Evolutionary conservation across 2,113 vertebrate species (phyloP).

Genomic region (Cryptoleucopteryx plumbea): DNA sequence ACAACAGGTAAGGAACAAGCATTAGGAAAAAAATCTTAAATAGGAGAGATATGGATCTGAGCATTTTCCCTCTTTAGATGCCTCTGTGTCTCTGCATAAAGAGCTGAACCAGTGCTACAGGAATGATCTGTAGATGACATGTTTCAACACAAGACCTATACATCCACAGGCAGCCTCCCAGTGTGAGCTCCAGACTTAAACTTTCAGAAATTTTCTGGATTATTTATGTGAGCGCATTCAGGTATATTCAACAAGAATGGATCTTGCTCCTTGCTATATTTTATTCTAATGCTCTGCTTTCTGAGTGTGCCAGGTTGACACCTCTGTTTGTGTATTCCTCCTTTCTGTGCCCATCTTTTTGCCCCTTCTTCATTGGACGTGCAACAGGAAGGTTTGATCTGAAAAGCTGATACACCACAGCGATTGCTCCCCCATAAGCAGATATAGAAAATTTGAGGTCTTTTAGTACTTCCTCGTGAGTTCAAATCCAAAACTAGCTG

Average conservation of each 20-base stretch:
- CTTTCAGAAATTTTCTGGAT: neutral
- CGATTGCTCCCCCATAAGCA: neutral
- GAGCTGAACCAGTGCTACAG: neutral
- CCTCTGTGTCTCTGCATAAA: neutral
- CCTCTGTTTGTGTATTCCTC: neutral
- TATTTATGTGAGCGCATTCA: neutral
- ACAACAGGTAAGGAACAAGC: neutral
- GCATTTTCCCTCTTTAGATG: neutral
- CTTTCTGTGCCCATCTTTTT: neutral
- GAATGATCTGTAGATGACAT: neutral
- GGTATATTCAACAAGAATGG: neutral
- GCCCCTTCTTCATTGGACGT: neutral
- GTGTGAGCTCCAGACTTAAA: neutral
- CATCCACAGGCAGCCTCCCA: neutral
- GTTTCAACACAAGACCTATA: neutral
- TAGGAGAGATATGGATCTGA: neutral
- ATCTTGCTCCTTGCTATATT: neutral
- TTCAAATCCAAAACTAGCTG: neutral
- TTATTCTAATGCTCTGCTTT: neutral
- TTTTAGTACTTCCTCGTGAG: neutral
- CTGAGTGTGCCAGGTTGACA: neutral
- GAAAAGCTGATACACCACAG: neutral
- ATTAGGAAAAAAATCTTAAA: neutral
- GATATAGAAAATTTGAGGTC: neutral
- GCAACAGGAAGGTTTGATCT: neutral